Percentiles rank a stretch among this genome's conserved stretches.
Evolutionary conservation across 2,888 invertebrate species (phyloP).

Genomic region (Eustalomyia histrio): DNA sequence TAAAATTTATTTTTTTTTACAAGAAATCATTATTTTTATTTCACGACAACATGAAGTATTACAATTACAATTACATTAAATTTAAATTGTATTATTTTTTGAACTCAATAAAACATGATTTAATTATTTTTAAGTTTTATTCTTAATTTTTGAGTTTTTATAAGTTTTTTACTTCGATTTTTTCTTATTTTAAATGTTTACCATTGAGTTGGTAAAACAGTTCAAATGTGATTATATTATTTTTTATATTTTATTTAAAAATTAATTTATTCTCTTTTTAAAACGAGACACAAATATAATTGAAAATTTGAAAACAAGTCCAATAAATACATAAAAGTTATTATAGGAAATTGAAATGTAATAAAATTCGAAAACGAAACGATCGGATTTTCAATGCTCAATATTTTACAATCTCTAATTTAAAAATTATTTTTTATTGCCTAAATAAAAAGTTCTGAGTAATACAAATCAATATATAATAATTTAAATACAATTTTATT

Average conservation of each 20-base stretch:
- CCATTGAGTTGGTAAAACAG: constrained; percentile 35
- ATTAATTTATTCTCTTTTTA: constrained; percentile 6
- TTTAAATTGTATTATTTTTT: neutral
- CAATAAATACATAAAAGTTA: too few relatives aligned
- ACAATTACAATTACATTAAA: neutral
- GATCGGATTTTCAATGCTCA: too few relatives aligned
- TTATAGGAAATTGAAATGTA: too few relatives aligned
- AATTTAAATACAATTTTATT: too few relatives aligned
- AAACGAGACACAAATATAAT: constrained; percentile 16
- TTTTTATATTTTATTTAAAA: constrained; percentile 9
- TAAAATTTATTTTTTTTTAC: neutral
- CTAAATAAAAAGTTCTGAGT: too few relatives aligned
- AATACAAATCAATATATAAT: too few relatives aligned
- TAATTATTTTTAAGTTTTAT: constrained; percentile 14
- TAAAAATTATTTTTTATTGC: too few relatives aligned
- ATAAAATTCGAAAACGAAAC: too few relatives aligned
- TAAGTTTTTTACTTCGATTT: neutral
- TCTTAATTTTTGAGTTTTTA: neutral
- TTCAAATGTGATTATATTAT: constrained; percentile 25
- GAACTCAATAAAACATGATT: neutral
- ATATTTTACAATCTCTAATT: too few relatives aligned
- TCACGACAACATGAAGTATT: constrained; percentile 2
- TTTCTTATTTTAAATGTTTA: neutral
- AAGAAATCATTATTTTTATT: constrained; percentile 28
- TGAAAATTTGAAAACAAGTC: neutral